Percentiles rank a stretch among this genome's conserved stretches.
Conservation (phyloP, 1,140 invertebrate species). For the Drosophila kepulauana region DNA sequence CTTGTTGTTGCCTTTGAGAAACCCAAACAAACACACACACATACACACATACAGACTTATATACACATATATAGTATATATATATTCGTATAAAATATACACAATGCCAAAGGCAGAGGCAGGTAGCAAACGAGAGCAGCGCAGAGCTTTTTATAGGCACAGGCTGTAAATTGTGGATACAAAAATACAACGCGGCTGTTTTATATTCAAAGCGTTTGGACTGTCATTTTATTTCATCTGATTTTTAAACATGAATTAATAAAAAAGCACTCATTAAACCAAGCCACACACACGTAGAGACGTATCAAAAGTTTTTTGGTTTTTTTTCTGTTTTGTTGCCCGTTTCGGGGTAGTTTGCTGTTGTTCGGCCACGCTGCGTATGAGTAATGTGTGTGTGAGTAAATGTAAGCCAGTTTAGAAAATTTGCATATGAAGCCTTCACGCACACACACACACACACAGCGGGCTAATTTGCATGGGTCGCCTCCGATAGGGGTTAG, state of each 20-base stretch:
- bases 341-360: neutral
- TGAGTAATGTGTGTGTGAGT: slow-evolving; percentile 42
- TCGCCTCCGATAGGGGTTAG: neutral
- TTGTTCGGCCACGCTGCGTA: slow-evolving; percentile 38
- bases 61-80: neutral
- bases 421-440: slow-evolving; percentile 60
- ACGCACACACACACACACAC: slow-evolving; percentile 11
- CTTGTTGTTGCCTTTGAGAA: slow-evolving; percentile 32
- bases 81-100: neutral
- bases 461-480: slow-evolving; percentile 71
- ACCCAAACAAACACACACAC: slow-evolving; percentile 41
- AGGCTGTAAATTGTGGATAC: slow-evolving; percentile 14
- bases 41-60: slow-evolving; percentile 2
- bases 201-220: slow-evolving; percentile 67
- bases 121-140: neutral
- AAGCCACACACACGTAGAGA: slow-evolving; percentile 5
- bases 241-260: slow-evolving; percentile 79
- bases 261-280: slow-evolving; percentile 63
- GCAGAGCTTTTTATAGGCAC: slow-evolving; percentile 13
- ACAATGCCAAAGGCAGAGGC: neutral
- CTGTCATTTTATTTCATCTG: slow-evolving; percentile 63
- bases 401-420: slow-evolving; percentile 68
- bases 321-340: no score
- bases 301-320: slow-evolving; percentile 29
- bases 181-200: slow-evolving; percentile 31